A percentile compares a stretch with the other conserved stretches of the same genome.
Conservation (phyloP, 2,113 vertebrate genomes). For the Toxotes jaculatrix region DNA sequence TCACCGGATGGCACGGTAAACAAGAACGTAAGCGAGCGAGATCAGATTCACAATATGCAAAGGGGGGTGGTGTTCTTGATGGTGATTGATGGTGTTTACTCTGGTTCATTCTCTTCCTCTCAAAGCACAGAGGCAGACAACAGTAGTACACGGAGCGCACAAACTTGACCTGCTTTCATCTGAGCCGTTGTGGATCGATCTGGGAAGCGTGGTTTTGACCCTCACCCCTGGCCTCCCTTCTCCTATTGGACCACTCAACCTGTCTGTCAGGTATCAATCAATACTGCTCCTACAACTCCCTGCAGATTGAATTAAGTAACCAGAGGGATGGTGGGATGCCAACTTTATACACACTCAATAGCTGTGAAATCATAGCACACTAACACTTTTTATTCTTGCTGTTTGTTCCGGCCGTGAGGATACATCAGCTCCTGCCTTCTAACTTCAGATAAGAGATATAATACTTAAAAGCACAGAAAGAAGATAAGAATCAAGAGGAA, state of each 20-base stretch:
- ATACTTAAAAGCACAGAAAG: background rate
- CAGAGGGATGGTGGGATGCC: background rate
- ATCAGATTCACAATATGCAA: slow-evolving; percentile 30
- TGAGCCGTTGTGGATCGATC: slow-evolving; percentile 45
- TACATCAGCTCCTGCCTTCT: background rate
- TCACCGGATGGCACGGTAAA: background rate
- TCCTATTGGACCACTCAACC: slow-evolving; percentile 31
- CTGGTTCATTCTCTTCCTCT: background rate
- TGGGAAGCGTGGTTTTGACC: slow-evolving; percentile 37
- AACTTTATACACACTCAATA: background rate
- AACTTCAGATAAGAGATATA: background rate
- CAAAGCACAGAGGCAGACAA: background rate
- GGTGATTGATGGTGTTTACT: slow-evolving; percentile 46
- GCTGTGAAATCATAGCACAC: background rate
- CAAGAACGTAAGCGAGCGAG: slow-evolving; percentile 12
- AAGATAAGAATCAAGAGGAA: background rate
- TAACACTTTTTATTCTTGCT: background rate
- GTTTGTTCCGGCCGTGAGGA: background rate
- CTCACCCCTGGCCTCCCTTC: slow-evolving; percentile 17
- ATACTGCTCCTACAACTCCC: slow-evolving; percentile 6
- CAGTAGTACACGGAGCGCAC: background rate
- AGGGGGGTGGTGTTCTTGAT: slow-evolving; percentile 6
- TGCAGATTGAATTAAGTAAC: background rate
- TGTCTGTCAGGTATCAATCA: slow-evolving; percentile 53
- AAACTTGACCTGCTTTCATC: slow-evolving; percentile 28